phyloP scores from a whole-genome alignment of 2,797 vertebrate species.

The Argya squamiceps region DNA sequence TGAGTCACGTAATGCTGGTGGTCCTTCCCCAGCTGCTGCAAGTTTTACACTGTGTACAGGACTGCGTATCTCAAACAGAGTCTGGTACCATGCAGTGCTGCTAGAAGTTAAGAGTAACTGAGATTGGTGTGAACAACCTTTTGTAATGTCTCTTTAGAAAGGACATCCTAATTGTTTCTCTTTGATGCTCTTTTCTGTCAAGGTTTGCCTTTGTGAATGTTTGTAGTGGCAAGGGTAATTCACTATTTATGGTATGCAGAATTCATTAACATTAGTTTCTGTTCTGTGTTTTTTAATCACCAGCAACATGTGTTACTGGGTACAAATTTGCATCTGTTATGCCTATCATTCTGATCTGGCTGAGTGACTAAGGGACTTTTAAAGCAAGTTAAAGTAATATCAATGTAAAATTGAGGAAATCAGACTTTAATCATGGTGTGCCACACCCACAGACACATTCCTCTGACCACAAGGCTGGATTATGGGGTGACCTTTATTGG shows the following conservation, averaged over 20 bases:
- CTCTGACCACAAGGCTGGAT: not conserved
- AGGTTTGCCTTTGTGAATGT: slow-evolving; percentile 9
- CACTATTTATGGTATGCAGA: slow-evolving; percentile 51
- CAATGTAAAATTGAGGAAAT: not conserved
- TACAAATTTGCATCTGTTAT: slow-evolving; percentile 48
- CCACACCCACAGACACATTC: not conserved
- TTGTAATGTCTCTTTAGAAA: not conserved
- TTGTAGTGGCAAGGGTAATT: slow-evolving; percentile 55
- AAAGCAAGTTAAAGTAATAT: not conserved
- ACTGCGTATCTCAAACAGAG: not conserved
- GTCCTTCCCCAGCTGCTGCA: not conserved
- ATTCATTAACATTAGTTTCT: slow-evolving; percentile 61
- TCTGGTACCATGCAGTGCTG: not conserved
- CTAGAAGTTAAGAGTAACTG: not conserved
- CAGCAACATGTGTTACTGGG: slow-evolving; percentile 34
- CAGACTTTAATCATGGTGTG: not conserved
- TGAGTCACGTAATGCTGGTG: not conserved
- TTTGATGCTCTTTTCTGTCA: slow-evolving; percentile 16
- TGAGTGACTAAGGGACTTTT: not conserved
- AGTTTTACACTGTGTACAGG: not conserved
- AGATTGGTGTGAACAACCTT: not conserved
- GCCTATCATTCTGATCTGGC: not conserved
- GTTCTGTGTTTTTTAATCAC: slow-evolving; percentile 62
- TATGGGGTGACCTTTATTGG: not conserved
- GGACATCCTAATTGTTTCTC: not conserved